phyloP scores from a whole-genome alignment of 2,113 vertebrate genomes.

The Myotis davidii region DNA sequence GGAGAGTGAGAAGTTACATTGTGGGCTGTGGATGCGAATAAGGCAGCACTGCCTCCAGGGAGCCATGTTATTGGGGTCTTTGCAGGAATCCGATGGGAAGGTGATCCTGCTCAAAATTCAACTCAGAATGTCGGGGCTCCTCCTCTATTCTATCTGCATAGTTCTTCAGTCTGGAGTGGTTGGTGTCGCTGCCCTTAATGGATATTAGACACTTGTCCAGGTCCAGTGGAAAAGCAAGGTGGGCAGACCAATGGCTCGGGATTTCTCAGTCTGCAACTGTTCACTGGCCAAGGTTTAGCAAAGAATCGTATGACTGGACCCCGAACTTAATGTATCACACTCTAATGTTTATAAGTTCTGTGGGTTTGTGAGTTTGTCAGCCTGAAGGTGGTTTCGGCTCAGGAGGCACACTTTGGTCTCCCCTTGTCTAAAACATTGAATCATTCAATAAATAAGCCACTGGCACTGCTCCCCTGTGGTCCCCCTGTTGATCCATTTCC shows the following conservation, averaged over 20 bases:
- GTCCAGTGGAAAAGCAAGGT: background rate
- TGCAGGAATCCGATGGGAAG: no score
- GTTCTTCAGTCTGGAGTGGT: background rate
- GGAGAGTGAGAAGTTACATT: background rate
- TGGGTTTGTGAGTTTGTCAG: background rate
- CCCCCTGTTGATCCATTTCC: background rate
- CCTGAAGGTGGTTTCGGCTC: constrained; percentile 34
- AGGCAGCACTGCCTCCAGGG: background rate
- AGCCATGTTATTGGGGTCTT: background rate
- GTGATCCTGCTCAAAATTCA: background rate
- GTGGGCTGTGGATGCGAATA: background rate
- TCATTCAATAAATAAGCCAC: constrained; percentile 24
- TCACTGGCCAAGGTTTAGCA: background rate
- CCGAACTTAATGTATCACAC: no score
- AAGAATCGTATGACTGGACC: background rate
- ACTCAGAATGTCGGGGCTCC: background rate
- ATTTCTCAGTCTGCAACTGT: background rate
- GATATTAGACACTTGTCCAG: background rate
- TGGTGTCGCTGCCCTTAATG: background rate
- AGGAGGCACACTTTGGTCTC: background rate
- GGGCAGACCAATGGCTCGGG: accelerated
- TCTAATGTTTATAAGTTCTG: background rate
- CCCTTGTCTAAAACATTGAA: constrained; percentile 9
- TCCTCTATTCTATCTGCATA: background rate
- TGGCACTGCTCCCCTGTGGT: background rate